These are phyloP conservation scores for Eurosta solidaginis DNA, from an alignment of 1,140 invertebrate species.

Conservation along the genomic window DNA sequence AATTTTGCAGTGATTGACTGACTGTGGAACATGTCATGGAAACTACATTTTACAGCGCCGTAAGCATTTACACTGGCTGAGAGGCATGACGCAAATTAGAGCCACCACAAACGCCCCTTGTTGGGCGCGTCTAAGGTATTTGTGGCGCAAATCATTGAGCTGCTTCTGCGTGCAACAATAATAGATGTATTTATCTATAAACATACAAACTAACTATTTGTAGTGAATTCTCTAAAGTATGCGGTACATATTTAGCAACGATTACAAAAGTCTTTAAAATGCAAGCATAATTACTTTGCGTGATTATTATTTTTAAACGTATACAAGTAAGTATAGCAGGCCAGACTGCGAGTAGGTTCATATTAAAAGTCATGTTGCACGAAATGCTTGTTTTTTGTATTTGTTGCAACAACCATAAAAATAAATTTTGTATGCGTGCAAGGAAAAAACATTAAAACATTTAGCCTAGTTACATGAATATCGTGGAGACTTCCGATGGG, in stretches of 20 bases:
- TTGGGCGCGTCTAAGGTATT: too few relatives aligned
- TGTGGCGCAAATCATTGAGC: not conserved
- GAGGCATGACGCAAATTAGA: too few relatives aligned
- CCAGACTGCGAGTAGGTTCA: too few relatives aligned
- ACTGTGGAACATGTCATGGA: not conserved
- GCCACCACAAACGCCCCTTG: too few relatives aligned
- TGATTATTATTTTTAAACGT: not conserved
- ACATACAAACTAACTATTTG: too few relatives aligned
- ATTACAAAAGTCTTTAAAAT: slow-evolving; percentile 17
- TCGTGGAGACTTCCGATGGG: slow-evolving; percentile 12
- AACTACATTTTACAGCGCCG: not conserved
- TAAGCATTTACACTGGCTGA: not conserved
- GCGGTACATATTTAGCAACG: not conserved
- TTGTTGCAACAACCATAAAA: not conserved
- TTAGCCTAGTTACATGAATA: slow-evolving; percentile 11
- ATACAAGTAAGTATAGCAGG: not conserved
- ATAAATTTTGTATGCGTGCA: not conserved
- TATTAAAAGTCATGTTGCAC: not conserved
- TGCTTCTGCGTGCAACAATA: too few relatives aligned
- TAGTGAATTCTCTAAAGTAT: too few relatives aligned
- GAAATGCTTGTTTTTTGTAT: not conserved
- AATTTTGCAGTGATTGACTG: not conserved
- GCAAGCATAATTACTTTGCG: slow-evolving; percentile 1
- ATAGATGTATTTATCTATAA: too few relatives aligned
- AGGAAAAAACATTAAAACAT: not conserved